A percentile compares a stretch with the other conserved stretches of the same genome.
Conservation (phyloP, 2,888 invertebrate species). For the Idaea biselata region DNA sequence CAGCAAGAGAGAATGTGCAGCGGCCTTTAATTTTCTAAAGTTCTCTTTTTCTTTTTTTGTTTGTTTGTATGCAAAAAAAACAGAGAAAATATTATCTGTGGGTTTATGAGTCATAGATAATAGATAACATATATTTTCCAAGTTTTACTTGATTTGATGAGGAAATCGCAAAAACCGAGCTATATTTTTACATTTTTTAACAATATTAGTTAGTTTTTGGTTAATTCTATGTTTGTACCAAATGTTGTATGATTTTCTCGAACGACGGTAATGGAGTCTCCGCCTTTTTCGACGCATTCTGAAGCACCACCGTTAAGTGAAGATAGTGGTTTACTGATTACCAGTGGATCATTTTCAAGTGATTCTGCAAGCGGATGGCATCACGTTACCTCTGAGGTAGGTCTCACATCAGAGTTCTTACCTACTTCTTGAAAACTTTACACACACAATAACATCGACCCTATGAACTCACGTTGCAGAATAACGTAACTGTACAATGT, state of each 20-base stretch:
- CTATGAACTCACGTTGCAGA: background rate
- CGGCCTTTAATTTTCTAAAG: too few relatives aligned
- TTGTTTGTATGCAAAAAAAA: too few relatives aligned
- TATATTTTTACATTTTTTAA: background rate
- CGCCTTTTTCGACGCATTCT: slow-evolving; percentile 87
- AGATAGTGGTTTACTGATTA: slow-evolving; percentile 87
- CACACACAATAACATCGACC: background rate
- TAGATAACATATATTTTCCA: too few relatives aligned
- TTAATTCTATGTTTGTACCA: background rate
- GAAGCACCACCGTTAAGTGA: slow-evolving; percentile 87
- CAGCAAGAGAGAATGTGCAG: too few relatives aligned
- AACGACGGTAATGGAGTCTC: slow-evolving; percentile 85
- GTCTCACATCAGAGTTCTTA: slow-evolving; percentile 13
- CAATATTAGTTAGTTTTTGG: background rate
- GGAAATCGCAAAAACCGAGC: background rate
- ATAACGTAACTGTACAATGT: background rate
- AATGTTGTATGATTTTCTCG: background rate
- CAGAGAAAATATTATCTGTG: too few relatives aligned
- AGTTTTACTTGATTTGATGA: background rate
- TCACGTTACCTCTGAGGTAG: slow-evolving; percentile 85
- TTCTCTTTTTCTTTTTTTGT: too few relatives aligned
- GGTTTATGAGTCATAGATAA: too few relatives aligned
- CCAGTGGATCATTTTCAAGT: slow-evolving; percentile 88
- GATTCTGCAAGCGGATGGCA: slow-evolving; percentile 85
- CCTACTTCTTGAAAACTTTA: background rate